Percentiles rank a stretch among this genome's conserved stretches.
phyloP scores from a whole-genome alignment of 2,888 invertebrate species.

The Tachina fera region DNA sequence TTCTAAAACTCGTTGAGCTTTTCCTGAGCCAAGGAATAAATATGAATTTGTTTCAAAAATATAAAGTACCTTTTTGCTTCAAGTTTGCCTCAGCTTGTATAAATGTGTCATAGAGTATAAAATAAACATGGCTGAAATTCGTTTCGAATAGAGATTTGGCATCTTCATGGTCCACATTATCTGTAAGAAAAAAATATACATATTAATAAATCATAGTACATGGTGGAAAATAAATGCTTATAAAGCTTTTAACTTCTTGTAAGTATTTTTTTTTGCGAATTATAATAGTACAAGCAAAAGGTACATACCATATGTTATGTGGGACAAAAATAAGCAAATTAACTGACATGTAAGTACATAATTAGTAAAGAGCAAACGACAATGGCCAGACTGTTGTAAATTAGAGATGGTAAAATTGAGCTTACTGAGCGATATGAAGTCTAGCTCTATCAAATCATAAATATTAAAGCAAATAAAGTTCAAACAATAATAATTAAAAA shows the following conservation, averaged over 20 bases:
- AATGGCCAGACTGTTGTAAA: too few species aligned
- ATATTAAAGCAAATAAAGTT: too few species aligned
- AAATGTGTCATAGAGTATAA: conserved; percentile 97
- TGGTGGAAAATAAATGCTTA: neutral
- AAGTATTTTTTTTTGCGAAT: neutral
- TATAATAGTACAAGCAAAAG: too few species aligned
- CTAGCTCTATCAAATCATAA: too few species aligned
- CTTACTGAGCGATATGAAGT: too few species aligned
- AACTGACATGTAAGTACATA: too few species aligned
- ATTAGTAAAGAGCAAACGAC: too few species aligned
- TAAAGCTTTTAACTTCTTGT: neutral
- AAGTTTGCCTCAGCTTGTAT: conserved; percentile 95
- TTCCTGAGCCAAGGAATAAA: neutral
- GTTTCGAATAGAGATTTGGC: conserved; percentile 96
- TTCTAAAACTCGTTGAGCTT: neutral
- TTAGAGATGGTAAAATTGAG: too few species aligned
- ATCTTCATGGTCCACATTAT: conserved; percentile 94
- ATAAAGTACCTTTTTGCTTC: conserved; percentile 92
- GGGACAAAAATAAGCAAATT: too few species aligned
- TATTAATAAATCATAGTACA: neutral
- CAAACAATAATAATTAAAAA: too few species aligned
- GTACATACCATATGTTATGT: too few species aligned
- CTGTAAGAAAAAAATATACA: conserved; percentile 84
- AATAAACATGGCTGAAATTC: conserved; percentile 97
- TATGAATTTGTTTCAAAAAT: neutral